Conservation (phyloP, 2,113 vertebrate genomes). For the Arizona elegans region DNA sequence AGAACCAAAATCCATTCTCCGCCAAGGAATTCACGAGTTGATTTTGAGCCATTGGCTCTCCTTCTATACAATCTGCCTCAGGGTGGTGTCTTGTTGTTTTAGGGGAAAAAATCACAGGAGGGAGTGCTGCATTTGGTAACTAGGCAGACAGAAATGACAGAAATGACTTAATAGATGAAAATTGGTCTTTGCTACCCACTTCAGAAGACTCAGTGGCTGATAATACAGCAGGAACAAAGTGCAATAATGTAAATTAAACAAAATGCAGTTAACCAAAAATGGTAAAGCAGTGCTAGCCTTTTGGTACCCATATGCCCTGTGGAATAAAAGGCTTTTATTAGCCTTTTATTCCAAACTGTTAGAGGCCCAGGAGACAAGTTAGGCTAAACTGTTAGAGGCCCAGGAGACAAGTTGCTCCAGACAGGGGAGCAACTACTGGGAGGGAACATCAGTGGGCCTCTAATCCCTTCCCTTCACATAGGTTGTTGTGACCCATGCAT, state of each 20-base stretch:
- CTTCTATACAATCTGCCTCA: background rate
- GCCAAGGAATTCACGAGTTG: background rate
- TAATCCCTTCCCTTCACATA: background rate
- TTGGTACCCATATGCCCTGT: background rate
- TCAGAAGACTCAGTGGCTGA: background rate
- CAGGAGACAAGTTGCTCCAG: background rate
- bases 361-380: background rate
- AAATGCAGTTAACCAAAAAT: background rate
- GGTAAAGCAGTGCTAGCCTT: background rate
- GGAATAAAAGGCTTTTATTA: background rate
- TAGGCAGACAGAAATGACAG: background rate
- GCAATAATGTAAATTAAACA: background rate
- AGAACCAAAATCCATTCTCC: background rate
- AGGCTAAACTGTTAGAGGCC: background rate
- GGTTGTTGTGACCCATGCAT: background rate
- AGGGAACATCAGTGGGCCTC: background rate
- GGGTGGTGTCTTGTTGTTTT: background rate
- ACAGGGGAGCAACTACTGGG: background rate
- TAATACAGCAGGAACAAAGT: background rate
- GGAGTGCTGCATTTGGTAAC: background rate
- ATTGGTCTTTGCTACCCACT: background rate
- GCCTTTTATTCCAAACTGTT: background rate
- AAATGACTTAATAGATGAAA: background rate
- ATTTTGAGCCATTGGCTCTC: background rate
- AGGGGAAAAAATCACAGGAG: background rate